These are phyloP conservation scores for Aspidiotus destructor DNA, from an alignment of 2,888 invertebrate species.

Conservation along the genomic window DNA sequence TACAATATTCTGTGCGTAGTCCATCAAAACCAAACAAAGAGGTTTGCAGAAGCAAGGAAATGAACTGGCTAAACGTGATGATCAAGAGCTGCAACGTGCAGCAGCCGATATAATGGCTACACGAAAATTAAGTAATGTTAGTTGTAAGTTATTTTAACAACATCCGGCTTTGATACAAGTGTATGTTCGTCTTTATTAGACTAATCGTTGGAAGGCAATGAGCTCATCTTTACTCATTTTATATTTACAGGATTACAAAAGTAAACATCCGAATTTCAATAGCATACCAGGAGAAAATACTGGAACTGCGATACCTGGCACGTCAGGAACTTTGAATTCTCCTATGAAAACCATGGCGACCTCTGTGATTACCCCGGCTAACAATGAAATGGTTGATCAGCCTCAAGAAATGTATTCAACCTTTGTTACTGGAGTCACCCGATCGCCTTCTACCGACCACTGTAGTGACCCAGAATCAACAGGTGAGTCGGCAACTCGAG, in stretches of 20 bases:
- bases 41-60: slow-evolving; percentile 74
- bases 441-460: slow-evolving; percentile 10
- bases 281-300: slow-evolving; percentile 33
- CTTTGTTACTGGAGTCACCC: background rate
- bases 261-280: slow-evolving; percentile 48
- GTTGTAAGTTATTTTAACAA: slow-evolving; percentile 68
- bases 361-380: slow-evolving; percentile 1
- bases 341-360: slow-evolving; percentile 9
- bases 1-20: slow-evolving; percentile 46
- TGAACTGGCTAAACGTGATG: slow-evolving; percentile 68
- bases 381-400: slow-evolving; percentile 14
- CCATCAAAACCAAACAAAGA: slow-evolving; percentile 79
- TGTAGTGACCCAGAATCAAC: slow-evolving; percentile 16
- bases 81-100: slow-evolving; percentile 63
- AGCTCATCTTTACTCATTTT: slow-evolving; percentile 5
- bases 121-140: slow-evolving; percentile 72
- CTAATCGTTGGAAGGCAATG: background rate
- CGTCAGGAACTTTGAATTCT: slow-evolving; percentile 36
- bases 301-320: slow-evolving; percentile 41
- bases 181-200: slow-evolving; percentile 26
- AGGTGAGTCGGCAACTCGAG: background rate
- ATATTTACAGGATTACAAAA: slow-evolving; percentile 51
- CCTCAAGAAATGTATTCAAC: slow-evolving; percentile 12
- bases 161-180: slow-evolving; percentile 68
- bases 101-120: slow-evolving; percentile 65